Conservation (phyloP, 2,888 invertebrate genomes). For the Phyllotreta striolata region DNA sequence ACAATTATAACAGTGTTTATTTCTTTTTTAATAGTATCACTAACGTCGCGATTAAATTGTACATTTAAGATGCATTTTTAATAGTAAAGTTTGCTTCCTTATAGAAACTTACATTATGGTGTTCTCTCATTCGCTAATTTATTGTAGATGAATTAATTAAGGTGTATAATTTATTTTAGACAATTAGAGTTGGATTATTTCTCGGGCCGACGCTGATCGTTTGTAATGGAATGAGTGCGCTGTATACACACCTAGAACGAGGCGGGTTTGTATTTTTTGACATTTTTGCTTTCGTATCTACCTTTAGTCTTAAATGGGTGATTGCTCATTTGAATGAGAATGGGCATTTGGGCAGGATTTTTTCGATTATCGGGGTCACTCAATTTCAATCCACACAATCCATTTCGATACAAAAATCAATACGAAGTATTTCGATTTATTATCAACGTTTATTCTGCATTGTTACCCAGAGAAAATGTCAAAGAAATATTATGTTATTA, state of each 20-base stretch:
- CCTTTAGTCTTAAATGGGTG: slow-evolving; percentile 18
- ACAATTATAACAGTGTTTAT: no score
- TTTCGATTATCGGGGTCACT: slow-evolving; percentile 11
- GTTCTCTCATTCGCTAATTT: not conserved
- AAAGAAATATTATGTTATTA: no score
- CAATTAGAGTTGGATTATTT: no score
- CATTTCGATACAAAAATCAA: slow-evolving; percentile 9
- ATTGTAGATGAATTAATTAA: not conserved
- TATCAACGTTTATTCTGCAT: no score
- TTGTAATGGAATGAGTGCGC: slow-evolving; percentile 51
- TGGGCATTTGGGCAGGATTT: slow-evolving; percentile 15
- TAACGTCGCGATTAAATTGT: no score
- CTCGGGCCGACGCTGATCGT: not conserved
- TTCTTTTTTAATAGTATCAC: no score
- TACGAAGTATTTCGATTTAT: not conserved
- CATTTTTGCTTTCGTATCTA: slow-evolving; percentile 28
- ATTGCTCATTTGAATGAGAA: slow-evolving; percentile 24
- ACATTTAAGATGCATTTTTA: no score
- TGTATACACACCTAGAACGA: slow-evolving; percentile 54
- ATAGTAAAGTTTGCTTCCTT: not conserved
- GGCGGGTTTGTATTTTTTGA: slow-evolving; percentile 48
- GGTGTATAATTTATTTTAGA: no score
- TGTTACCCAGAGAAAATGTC: no score
- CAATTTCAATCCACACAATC: not conserved
- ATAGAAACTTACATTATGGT: not conserved